A percentile compares a stretch with the other conserved stretches of the same genome.
Conservation (phyloP, 64 coral and sea anemone species). For the Montipora cactus region DNA sequence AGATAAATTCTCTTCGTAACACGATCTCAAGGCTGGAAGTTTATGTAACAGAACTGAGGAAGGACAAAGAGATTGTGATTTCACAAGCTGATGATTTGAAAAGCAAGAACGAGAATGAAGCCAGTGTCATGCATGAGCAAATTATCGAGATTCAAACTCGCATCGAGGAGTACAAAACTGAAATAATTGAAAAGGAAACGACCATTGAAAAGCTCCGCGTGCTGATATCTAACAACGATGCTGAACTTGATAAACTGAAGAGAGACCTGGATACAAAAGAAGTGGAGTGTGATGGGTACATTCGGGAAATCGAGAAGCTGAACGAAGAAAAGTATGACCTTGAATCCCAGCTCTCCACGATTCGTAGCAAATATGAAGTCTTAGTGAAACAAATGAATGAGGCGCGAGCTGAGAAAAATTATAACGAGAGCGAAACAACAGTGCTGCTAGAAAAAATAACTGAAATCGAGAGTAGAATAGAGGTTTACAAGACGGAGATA, state of each 20-base stretch:
- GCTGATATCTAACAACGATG: slow-evolving; percentile 86
- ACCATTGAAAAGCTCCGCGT: slow-evolving; percentile 85
- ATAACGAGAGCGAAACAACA: slow-evolving; percentile 67
- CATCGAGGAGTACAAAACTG: slow-evolving; percentile 88
- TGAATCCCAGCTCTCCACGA: slow-evolving; percentile 83
- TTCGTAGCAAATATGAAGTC: slow-evolving; percentile 79
- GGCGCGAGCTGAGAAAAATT: slow-evolving; percentile 68
- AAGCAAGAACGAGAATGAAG: slow-evolving; percentile 69
- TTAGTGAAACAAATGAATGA: slow-evolving; percentile 72
- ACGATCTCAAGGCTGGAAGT: slow-evolving; percentile 57
- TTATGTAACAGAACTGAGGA: slow-evolving; percentile 44
- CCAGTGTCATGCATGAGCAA: slow-evolving; percentile 68
- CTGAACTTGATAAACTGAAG: slow-evolving; percentile 85
- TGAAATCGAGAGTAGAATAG: slow-evolving; percentile 83
- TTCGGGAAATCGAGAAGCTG: slow-evolving; percentile 90
- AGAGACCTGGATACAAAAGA: slow-evolving; percentile 94
- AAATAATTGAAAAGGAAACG: slow-evolving; percentile 94
- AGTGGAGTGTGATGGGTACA: slow-evolving; percentile 89
- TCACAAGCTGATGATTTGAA: slow-evolving; percentile 65
- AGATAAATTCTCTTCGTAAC: slow-evolving; percentile 77
- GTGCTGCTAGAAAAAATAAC: slow-evolving; percentile 74
- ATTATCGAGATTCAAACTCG: slow-evolving; percentile 88
- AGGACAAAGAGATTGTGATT: slow-evolving; percentile 71
- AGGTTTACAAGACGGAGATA: slow-evolving; percentile 88
- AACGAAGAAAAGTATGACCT: slow-evolving; percentile 92